Evolutionary conservation across 2,888 invertebrate genomes (phyloP).

Genomic region (Theodoxus fluviatilis): DNA sequence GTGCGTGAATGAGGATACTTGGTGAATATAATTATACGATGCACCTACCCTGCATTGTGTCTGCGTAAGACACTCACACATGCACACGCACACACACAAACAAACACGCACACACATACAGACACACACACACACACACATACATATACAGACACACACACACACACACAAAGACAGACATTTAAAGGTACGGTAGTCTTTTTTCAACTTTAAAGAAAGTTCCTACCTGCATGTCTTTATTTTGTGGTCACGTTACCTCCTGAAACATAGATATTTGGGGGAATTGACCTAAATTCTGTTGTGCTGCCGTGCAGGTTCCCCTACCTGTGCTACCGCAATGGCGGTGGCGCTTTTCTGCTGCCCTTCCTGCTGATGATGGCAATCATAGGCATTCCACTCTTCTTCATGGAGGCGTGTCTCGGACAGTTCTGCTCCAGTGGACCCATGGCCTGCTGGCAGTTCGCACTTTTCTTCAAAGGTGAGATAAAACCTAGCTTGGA

Average conservation of each 20-base stretch:
- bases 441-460: slow-evolving; percentile 64
- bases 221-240: background rate
- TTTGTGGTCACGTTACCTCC: background rate
- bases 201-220: background rate
- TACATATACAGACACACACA: slow-evolving; percentile 10
- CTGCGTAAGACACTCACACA: too few species aligned
- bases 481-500: too few species aligned
- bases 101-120: background rate
- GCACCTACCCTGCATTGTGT: too few species aligned
- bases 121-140: slow-evolving; percentile 1
- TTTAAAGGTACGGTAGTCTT: background rate
- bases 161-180: background rate
- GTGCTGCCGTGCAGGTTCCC: slow-evolving; percentile 66
- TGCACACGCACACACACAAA: background rate
- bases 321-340: slow-evolving; percentile 66
- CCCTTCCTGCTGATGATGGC: slow-evolving; percentile 63
- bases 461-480: slow-evolving; percentile 65
- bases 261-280: background rate
- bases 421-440: slow-evolving; percentile 64
- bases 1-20: too few species aligned
- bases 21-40: too few species aligned
- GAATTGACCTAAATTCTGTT: background rate
- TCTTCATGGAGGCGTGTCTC: slow-evolving; percentile 62
- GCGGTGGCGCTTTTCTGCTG: slow-evolving; percentile 64
- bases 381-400: slow-evolving; percentile 62